Percentiles rank a stretch among this genome's conserved stretches.
These are phyloP conservation scores for Mesorhabditis sp. DNA, from an alignment of 2,888 invertebrate genomes.

Conservation along the genomic window DNA sequence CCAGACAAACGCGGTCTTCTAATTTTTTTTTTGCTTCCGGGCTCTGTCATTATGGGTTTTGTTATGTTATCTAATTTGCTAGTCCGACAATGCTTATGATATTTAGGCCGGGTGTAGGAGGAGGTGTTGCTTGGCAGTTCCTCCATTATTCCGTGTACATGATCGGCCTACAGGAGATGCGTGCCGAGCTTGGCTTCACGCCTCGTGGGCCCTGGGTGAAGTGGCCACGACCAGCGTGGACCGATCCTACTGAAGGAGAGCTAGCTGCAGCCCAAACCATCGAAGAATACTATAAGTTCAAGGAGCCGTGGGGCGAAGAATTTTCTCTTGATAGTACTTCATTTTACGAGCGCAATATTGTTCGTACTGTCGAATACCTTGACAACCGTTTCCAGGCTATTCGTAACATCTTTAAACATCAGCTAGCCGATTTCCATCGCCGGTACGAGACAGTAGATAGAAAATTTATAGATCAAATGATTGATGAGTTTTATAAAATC, in stretches of 20 bases:
- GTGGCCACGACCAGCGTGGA: not conserved
- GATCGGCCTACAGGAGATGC: slow-evolving; percentile 21
- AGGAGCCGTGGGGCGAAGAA: slow-evolving; percentile 18
- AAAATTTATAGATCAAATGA: too few species aligned
- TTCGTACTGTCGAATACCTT: slow-evolving; percentile 18
- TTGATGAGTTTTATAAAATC: too few species aligned
- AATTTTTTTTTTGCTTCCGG: too few species aligned
- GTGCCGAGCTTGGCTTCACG: slow-evolving; percentile 19
- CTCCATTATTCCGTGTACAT: slow-evolving; percentile 14
- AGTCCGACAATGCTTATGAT: not conserved
- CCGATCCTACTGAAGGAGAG: slow-evolving; percentile 12
- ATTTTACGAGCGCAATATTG: slow-evolving; percentile 21
- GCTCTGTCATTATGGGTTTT: too few species aligned
- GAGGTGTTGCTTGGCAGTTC: slow-evolving; percentile 13
- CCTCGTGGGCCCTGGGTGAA: slow-evolving; percentile 20
- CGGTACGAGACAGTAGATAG: too few species aligned
- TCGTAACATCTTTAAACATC: slow-evolving; percentile 13
- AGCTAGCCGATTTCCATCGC: too few species aligned
- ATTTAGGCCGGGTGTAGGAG: slow-evolving; percentile 15
- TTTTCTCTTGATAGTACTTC: slow-evolving; percentile 21
- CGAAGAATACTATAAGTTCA: slow-evolving; percentile 22
- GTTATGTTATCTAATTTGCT: too few species aligned
- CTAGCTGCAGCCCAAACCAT: slow-evolving; percentile 21
- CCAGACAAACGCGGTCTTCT: too few species aligned
- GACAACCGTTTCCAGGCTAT: slow-evolving; percentile 19